Evolutionary conservation across 2,888 invertebrate species (phyloP).

Genomic region (Heliconius ismenius): DNA sequence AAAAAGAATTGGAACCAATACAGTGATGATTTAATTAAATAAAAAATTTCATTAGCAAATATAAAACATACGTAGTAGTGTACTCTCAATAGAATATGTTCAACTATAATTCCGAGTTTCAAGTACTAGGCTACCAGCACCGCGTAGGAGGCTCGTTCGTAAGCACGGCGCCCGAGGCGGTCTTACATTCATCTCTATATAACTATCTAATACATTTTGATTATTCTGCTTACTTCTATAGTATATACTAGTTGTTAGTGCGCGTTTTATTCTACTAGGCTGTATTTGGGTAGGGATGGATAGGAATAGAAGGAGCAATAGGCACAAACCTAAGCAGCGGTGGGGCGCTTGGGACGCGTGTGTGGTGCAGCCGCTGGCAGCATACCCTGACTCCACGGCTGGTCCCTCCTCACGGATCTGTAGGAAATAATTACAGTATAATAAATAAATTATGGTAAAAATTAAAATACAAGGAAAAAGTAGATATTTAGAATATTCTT

Average conservation of each 20-base stretch:
- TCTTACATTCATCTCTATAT: slow-evolving; percentile 47
- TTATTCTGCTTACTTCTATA: slow-evolving; percentile 56
- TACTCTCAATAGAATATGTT: slow-evolving; percentile 48
- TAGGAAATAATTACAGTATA: slow-evolving; percentile 8
- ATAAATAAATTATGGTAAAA: background rate
- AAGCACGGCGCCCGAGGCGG: slow-evolving; percentile 70
- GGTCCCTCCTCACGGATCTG: slow-evolving; percentile 74
- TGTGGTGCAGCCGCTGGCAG: slow-evolving; percentile 64
- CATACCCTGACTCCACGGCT: slow-evolving; percentile 49
- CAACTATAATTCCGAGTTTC: slow-evolving; percentile 76
- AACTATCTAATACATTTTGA: slow-evolving; percentile 50
- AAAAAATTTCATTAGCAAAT: slow-evolving; percentile 5
- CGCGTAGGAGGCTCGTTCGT: slow-evolving; percentile 42
- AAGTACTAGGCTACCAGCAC: slow-evolving; percentile 56
- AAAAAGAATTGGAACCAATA: slow-evolving; percentile 3
- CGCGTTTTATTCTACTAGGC: slow-evolving; percentile 54
- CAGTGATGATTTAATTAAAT: background rate
- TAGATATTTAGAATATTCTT: background rate
- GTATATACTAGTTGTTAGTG: slow-evolving; percentile 37
- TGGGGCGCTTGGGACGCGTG: slow-evolving; percentile 64
- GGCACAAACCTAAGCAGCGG: slow-evolving; percentile 80
- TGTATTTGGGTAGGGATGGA: slow-evolving; percentile 55
- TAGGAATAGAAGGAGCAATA: slow-evolving; percentile 69
- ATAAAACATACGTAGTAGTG: background rate
- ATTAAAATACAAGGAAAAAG: background rate